Conservation (phyloP, 2,888 invertebrate species). For the Pteria penguin region DNA sequence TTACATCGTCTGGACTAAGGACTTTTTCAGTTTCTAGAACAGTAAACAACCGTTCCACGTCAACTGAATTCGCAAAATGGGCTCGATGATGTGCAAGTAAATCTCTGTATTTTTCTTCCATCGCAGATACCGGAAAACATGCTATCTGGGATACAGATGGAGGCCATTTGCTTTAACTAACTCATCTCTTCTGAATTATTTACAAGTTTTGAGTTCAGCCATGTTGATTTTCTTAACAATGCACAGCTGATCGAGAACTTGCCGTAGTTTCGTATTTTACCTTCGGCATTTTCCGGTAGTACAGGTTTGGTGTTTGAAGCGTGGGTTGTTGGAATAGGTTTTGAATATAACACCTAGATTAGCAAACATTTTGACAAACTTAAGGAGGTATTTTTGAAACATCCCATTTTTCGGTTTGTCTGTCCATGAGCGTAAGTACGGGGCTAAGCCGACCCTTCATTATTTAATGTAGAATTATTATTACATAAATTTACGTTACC, state of each 20-base stretch:
- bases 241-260: conserved; percentile 48
- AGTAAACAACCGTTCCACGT: conserved; percentile 64
- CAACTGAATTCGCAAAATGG: conserved; percentile 63
- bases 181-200: background rate
- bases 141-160: background rate
- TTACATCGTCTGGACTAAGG: conserved; percentile 61
- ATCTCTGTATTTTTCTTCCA: conserved; percentile 70
- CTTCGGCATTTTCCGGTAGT: conserved; percentile 2
- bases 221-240: conserved; percentile 54
- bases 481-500: too few relatives aligned
- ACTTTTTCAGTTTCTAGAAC: conserved; percentile 64
- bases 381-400: too few relatives aligned
- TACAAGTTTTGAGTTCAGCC: conserved; percentile 38
- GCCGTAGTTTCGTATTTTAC: conserved; percentile 38
- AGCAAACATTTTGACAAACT: too few relatives aligned
- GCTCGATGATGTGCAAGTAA: conserved; percentile 65
- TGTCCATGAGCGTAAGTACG: too few relatives aligned
- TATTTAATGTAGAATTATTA: too few relatives aligned
- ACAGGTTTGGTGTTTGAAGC: too few relatives aligned
- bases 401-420: too few relatives aligned
- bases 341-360: too few relatives aligned
- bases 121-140: conserved; percentile 26
- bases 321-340: too few relatives aligned
- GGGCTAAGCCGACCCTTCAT: too few relatives aligned
- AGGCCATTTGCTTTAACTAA: background rate